These are phyloP conservation scores for Vanessa cardui DNA, from an alignment of 2,888 invertebrate genomes.

Conservation along the genomic window DNA sequence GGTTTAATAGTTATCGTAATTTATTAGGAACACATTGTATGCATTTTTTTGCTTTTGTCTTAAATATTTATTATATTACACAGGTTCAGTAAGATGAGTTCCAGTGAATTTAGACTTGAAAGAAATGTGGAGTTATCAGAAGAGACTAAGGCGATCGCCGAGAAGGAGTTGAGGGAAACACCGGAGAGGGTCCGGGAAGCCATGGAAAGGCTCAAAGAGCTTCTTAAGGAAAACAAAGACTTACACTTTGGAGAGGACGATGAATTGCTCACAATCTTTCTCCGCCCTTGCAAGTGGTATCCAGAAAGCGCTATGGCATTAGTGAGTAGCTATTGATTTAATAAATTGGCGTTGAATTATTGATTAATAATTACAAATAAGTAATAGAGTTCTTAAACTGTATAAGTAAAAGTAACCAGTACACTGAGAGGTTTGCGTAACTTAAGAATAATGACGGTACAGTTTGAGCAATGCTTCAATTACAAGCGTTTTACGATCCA, in stretches of 20 bases:
- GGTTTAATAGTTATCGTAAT: too few relatives aligned
- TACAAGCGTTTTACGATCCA: constrained; percentile 28
- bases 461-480: constrained; percentile 34
- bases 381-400: not conserved
- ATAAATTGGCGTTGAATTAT: not conserved
- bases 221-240: constrained; percentile 86
- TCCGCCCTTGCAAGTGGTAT: constrained; percentile 92
- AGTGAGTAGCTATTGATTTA: constrained; percentile 80
- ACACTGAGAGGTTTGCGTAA: constrained; percentile 30
- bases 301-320: constrained; percentile 90
- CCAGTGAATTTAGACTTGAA: constrained; percentile 82
- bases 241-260: constrained; percentile 88
- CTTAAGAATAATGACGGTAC: constrained; percentile 33
- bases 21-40: too few relatives aligned
- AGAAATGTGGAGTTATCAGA: constrained; percentile 81
- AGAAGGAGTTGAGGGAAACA: constrained; percentile 86
- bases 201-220: constrained; percentile 83
- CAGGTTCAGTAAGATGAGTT: constrained; percentile 64
- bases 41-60: too few relatives aligned
- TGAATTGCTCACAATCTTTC: constrained; percentile 88
- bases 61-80: constrained; percentile 17
- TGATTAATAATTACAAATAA: not conserved
- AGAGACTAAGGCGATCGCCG: constrained; percentile 83
- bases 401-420: constrained; percentile 1
- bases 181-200: constrained; percentile 85